These are phyloP conservation scores for Spermophilus dauricus DNA, from an alignment of 2,113 vertebrate genomes.

Conservation along the genomic window DNA sequence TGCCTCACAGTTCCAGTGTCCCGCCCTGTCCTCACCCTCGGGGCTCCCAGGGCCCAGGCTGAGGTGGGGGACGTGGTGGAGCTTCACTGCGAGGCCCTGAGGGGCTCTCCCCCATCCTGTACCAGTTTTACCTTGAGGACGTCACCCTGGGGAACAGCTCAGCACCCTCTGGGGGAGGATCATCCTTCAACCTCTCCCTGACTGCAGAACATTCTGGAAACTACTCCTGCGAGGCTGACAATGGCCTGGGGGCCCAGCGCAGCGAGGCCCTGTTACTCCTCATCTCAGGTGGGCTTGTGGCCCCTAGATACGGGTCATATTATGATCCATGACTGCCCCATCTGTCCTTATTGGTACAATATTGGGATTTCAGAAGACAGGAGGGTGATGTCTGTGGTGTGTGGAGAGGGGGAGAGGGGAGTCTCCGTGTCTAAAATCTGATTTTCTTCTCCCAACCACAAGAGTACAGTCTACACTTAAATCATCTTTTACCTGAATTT, in stretches of 20 bases:
- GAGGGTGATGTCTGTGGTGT: background rate
- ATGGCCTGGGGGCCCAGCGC: background rate
- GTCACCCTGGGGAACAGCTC: background rate
- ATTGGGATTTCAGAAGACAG: background rate
- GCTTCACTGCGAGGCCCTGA: too few relatives aligned
- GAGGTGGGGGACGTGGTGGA: too few relatives aligned
- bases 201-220: slow-evolving; percentile 53
- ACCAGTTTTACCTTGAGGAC: background rate
- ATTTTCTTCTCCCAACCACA: background rate
- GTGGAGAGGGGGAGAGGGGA: background rate
- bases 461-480: background rate
- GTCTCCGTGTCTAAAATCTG: background rate
- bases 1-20: background rate
- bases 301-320: background rate
- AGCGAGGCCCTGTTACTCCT: background rate
- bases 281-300: background rate
- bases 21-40: too few relatives aligned
- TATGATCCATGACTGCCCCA: background rate
- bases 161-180: background rate
- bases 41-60: too few relatives aligned
- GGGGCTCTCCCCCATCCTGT: too few relatives aligned
- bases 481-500: background rate
- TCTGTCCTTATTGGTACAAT: background rate
- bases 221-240: slow-evolving; percentile 58
- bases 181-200: background rate